phyloP scores from a whole-genome alignment of 2,113 vertebrate species.

The Shinisaurus crocodilurus region DNA sequence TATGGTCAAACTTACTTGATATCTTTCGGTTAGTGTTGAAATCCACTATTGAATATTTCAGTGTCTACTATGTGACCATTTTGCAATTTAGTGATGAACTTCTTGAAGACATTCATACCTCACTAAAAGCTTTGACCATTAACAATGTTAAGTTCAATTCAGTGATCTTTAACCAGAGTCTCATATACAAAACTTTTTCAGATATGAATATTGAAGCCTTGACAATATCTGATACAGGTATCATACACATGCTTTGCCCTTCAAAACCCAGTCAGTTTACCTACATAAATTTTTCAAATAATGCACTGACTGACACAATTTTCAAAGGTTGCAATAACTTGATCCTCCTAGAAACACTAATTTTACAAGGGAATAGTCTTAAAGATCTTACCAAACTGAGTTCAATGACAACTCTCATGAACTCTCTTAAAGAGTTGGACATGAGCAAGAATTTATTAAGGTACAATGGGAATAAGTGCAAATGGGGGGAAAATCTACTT shows the following conservation, averaged over 20 bases:
- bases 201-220: slow-evolving; percentile 74
- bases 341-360: slow-evolving; percentile 69
- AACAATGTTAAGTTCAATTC: slow-evolving; percentile 33
- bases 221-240: slow-evolving; percentile 63
- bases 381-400: slow-evolving; percentile 77
- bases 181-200: slow-evolving; percentile 81
- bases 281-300: slow-evolving; percentile 76
- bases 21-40: slow-evolving; percentile 69
- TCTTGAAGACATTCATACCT: slow-evolving; percentile 14
- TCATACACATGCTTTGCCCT: slow-evolving; percentile 81
- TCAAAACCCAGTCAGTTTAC: slow-evolving; percentile 60
- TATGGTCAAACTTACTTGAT: slow-evolving; percentile 73
- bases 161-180: accelerated
- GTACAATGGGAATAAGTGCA: slow-evolving; percentile 67
- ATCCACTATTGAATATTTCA: slow-evolving; percentile 74
- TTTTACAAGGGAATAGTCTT: slow-evolving; percentile 83
- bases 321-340: slow-evolving; percentile 75
- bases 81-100: accelerated
- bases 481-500: slow-evolving; percentile 80
- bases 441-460: slow-evolving; percentile 82
- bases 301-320: slow-evolving; percentile 76
- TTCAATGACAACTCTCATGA: slow-evolving; percentile 79
- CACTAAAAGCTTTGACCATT: slow-evolving; percentile 73
- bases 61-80: slow-evolving; percentile 64
- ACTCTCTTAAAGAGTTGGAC: slow-evolving; percentile 81